Evolutionary conservation across 2,113 vertebrate species (phyloP), one percentile per base, ranked within the genome.

Genomic region (Aptenodytes patagonicus): DNA sequence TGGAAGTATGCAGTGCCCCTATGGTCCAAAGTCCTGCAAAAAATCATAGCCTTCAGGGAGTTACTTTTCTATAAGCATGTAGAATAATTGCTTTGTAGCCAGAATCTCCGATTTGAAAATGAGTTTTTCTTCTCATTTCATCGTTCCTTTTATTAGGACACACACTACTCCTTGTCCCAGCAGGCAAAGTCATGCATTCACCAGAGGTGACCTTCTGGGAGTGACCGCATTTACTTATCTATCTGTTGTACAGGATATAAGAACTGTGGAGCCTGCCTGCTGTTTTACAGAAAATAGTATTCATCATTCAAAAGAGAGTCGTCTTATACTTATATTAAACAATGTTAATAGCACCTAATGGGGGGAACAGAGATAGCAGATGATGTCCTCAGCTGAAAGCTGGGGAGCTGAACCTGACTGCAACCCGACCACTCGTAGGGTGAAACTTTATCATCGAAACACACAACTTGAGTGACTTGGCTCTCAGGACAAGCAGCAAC

Each of bases 101-200:
- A 94, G 42, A 68, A 92, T 68, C 36, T 90, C 80, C 71, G 60
- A 62, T 71, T 78, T 86, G 9, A 81, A 95, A 95, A 91, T 42
- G 4, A 79, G 0, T 31, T 91, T 73, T 77, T 62, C 36, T 38
- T 71, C 47, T 93, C 26, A 75, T 88, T 78, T 81, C 38, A 81
- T 84, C 9, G 6, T 66, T 68, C 29, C 18, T 72, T 91, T 93
- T 86, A 77, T 83, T 49, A 78, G 76, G 49, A 66, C 79, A 69
- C 44, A 57, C 36, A 52, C 34, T 79, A 31, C 17, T 62, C 32
- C 54, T 73, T 91, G 68, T 73, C 75, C 78, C 55, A 86, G 62
- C 24, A 93, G 62, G 57, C 26, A 70, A 72, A 95, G 80, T 29
- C 65, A 42, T 76, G 42, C 26, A 44, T 44, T 92, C 24, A 65